Evolutionary conservation across 2,113 vertebrate genomes (phyloP).

Genomic region (Dermatemys mawii): DNA sequence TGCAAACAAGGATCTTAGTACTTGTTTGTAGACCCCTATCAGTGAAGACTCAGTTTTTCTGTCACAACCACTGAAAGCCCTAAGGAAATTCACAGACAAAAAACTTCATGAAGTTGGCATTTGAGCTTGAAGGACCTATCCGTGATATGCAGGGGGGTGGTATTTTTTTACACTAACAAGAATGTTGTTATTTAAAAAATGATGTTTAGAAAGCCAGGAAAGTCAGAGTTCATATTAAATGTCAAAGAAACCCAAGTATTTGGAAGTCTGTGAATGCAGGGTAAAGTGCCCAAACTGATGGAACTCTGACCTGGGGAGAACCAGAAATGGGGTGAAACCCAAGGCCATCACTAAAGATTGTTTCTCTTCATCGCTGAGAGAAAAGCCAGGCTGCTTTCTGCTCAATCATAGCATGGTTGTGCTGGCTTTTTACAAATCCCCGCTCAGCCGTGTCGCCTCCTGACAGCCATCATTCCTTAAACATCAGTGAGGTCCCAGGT

Average conservation of each 20-base stretch:
- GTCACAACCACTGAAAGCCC: neutral
- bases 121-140: neutral
- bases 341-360: neutral
- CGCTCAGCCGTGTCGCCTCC: neutral
- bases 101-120: neutral
- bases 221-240: constrained; percentile 50
- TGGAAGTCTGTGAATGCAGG: constrained; percentile 63
- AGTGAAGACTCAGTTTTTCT: too few species aligned
- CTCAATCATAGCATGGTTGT: too few species aligned
- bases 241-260: constrained; percentile 49
- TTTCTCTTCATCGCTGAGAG: neutral
- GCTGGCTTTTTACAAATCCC: neutral
- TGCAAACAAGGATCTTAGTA: too few species aligned
- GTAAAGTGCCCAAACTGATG: neutral
- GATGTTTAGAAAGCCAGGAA: constrained; percentile 34
- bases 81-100: neutral
- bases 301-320: neutral
- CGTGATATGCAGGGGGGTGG: neutral
- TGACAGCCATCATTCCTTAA: neutral
- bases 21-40: too few species aligned
- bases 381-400: neutral
- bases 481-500: neutral
- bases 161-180: constrained; percentile 34
- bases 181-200: constrained; percentile 16
- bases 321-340: neutral